Conservation (phyloP, 2,888 invertebrate species). For the Orchesella flavescens region DNA sequence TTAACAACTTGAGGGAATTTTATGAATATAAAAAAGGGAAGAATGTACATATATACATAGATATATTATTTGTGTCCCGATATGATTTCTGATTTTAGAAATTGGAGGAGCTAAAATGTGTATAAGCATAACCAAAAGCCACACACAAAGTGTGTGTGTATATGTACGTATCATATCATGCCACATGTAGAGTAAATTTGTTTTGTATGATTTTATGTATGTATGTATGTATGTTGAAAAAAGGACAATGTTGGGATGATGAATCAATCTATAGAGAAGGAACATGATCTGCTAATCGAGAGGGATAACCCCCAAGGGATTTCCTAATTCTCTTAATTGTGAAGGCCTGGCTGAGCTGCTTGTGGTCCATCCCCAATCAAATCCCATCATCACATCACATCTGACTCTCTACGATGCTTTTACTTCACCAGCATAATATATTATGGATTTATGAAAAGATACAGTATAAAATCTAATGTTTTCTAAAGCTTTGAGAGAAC, state of each 20-base stretch:
- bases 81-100: slow-evolving; percentile 28
- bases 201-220: too few species aligned
- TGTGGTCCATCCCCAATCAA: slow-evolving; percentile 63
- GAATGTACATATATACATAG: slow-evolving; percentile 1
- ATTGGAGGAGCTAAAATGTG: neutral
- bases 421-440: neutral
- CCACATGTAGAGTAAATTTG: too few species aligned
- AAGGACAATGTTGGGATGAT: slow-evolving; percentile 27
- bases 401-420: slow-evolving; percentile 19
- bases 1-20: slow-evolving; percentile 18
- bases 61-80: neutral
- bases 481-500: neutral
- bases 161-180: too few species aligned
- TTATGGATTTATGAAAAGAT: too few species aligned
- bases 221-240: neutral
- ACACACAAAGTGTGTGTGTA: neutral
- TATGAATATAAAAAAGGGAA: slow-evolving; percentile 2
- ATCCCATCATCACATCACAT: slow-evolving; percentile 59
- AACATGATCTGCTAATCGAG: slow-evolving; percentile 72
- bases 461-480: too few species aligned
- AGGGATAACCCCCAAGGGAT: slow-evolving; percentile 71
- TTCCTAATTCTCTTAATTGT: slow-evolving; percentile 72
- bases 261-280: slow-evolving; percentile 57
- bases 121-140: neutral
- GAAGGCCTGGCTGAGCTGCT: slow-evolving; percentile 65